Conservation (phyloP, 2,797 vertebrate genomes). For the Melanotaenia trifasciata region DNA sequence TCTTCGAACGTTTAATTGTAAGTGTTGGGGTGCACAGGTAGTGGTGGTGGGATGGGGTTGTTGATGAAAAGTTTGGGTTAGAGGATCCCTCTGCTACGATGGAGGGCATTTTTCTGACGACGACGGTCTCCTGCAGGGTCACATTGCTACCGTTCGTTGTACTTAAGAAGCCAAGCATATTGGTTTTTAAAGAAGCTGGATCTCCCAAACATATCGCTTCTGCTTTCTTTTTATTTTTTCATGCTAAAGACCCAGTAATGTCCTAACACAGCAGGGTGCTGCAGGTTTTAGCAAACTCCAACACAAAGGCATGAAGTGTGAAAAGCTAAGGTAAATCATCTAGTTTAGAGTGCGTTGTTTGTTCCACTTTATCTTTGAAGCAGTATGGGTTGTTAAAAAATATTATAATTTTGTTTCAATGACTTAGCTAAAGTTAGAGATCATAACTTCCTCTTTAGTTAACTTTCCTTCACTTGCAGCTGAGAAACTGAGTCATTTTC, state of each 20-base stretch:
- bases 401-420: not conserved
- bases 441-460: not conserved
- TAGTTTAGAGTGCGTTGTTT: not conserved
- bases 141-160: not conserved
- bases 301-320: not conserved
- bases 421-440: not conserved
- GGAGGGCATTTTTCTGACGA: not conserved
- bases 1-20: too few relatives aligned
- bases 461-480: conserved; percentile 1
- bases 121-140: not conserved
- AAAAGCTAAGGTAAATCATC: not conserved
- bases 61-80: not conserved
- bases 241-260: not conserved
- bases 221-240: not conserved
- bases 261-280: not conserved
- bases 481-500: not conserved
- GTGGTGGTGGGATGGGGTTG: too few relatives aligned
- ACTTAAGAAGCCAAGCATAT: not conserved
- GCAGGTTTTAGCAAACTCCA: not conserved
- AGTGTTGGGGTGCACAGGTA: too few relatives aligned
- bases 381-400: not conserved
- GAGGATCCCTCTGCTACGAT: not conserved
- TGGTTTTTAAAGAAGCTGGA: not conserved
- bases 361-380: not conserved
- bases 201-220: not conserved